phyloP scores from a whole-genome alignment of 2,797 vertebrate genomes.

The Hylomyscus alleni region DNA sequence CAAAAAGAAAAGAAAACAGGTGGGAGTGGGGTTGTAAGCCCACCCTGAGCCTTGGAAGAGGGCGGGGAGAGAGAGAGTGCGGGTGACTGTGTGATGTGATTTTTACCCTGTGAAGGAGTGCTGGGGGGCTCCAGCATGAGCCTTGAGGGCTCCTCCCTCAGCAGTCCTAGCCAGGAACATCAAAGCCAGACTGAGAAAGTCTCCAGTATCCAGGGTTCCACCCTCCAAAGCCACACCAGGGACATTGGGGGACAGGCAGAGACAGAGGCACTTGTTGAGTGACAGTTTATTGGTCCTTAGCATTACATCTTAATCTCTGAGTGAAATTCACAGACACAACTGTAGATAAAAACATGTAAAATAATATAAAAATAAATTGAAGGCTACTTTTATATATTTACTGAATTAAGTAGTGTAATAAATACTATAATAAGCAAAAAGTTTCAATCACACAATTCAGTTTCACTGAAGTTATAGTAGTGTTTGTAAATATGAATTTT shows the following conservation, averaged over 20 bases:
- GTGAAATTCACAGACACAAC: conserved; percentile 90
- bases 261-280: neutral
- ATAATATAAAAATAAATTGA: conserved; percentile 92
- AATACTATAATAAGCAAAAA: conserved; percentile 96
- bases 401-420: conserved; percentile 95
- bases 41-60: neutral
- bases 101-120: neutral
- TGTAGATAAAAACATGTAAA: conserved; percentile 92
- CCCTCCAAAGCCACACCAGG: neutral
- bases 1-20: neutral
- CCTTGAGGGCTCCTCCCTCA: neutral
- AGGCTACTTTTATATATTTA: conserved; percentile 91
- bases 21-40: neutral
- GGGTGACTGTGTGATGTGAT: neutral
- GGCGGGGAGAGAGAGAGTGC: too few relatives aligned
- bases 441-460: conserved; percentile 96
- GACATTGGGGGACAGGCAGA: neutral
- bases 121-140: neutral
- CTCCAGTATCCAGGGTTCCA: neutral
- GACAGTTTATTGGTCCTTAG: conserved; percentile 90
- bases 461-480: conserved; percentile 98
- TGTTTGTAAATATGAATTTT: conserved; percentile 93
- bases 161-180: neutral
- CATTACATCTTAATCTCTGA: conserved; percentile 88
- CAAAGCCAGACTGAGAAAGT: neutral